These are phyloP conservation scores for Lagenorhynchus albirostris DNA, from an alignment of 2,113 vertebrate genomes.

Conservation along the genomic window DNA sequence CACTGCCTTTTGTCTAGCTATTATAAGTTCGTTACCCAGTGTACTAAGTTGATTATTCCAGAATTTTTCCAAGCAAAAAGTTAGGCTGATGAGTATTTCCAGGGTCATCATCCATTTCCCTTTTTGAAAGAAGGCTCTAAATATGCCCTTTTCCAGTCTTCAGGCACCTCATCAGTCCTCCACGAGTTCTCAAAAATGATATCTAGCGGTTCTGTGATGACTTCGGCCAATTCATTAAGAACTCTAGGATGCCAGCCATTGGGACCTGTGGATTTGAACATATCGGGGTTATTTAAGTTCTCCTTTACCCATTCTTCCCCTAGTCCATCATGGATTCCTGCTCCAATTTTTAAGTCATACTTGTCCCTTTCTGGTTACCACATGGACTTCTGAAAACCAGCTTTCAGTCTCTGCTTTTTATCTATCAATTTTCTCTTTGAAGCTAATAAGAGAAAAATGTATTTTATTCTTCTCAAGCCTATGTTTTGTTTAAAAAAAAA, in stretches of 20 bases:
- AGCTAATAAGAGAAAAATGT: neutral
- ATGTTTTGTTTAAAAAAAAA: neutral
- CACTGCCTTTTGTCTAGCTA: slow-evolving; percentile 39
- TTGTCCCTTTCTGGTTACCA: neutral
- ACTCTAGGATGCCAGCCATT: slow-evolving; percentile 45
- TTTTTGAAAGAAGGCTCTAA: slow-evolving; percentile 56
- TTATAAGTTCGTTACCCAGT: slow-evolving; percentile 23
- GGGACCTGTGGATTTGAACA: slow-evolving; percentile 30
- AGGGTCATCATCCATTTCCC: slow-evolving; percentile 46
- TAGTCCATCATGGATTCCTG: slow-evolving; percentile 20
- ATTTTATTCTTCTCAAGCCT: slow-evolving; percentile 2
- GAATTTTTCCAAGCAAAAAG: slow-evolving; percentile 70
- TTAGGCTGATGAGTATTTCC: slow-evolving; percentile 69
- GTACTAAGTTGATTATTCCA: slow-evolving; percentile 70
- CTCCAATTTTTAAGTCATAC: neutral
- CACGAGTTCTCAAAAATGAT: slow-evolving; percentile 53
- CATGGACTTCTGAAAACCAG: neutral
- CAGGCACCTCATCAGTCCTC: slow-evolving; percentile 60
- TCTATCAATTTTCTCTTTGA: slow-evolving; percentile 9
- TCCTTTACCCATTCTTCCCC: slow-evolving; percentile 5
- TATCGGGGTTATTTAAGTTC: slow-evolving; percentile 41
- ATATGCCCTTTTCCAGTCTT: slow-evolving; percentile 57
- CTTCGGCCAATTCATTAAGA: slow-evolving; percentile 53
- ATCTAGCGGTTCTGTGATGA: slow-evolving; percentile 50
- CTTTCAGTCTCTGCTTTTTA: neutral